Percentiles rank a stretch among this genome's conserved stretches.
Evolutionary conservation across 2,113 vertebrate genomes (phyloP).

Genomic region (Ptilorrhoa leucosticta): DNA sequence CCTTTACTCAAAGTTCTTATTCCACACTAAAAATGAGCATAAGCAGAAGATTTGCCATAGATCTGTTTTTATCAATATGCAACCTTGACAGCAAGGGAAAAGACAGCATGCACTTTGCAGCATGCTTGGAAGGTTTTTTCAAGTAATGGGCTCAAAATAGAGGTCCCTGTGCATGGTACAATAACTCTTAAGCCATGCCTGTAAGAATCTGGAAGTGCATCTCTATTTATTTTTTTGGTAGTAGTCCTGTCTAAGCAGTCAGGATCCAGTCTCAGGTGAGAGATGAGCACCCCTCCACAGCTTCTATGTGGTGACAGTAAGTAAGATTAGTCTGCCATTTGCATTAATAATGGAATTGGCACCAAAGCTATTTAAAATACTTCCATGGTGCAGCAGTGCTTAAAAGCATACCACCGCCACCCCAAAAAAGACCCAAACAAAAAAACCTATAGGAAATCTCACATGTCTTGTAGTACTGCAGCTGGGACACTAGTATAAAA

Average conservation of each 20-base stretch:
- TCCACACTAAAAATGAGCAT: neutral
- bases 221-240: neutral
- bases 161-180: neutral
- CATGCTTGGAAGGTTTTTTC: neutral
- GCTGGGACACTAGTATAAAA: neutral
- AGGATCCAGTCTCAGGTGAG: neutral
- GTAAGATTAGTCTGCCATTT: neutral
- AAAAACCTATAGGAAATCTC: neutral
- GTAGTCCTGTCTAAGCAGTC: neutral
- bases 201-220: neutral
- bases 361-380: neutral
- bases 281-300: neutral
- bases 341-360: neutral
- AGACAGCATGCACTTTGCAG: neutral
- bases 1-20: neutral
- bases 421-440: rapidly evolving
- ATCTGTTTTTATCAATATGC: neutral
- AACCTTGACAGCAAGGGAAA: neutral
- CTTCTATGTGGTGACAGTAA: neutral
- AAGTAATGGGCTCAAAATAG: neutral
- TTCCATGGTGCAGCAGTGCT: neutral
- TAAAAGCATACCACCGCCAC: neutral
- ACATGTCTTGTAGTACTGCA: neutral
- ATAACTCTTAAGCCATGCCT: neutral
- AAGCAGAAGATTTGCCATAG: neutral